phyloP scores from a whole-genome alignment of 1,140 invertebrate genomes.

The Venturia canescens region DNA sequence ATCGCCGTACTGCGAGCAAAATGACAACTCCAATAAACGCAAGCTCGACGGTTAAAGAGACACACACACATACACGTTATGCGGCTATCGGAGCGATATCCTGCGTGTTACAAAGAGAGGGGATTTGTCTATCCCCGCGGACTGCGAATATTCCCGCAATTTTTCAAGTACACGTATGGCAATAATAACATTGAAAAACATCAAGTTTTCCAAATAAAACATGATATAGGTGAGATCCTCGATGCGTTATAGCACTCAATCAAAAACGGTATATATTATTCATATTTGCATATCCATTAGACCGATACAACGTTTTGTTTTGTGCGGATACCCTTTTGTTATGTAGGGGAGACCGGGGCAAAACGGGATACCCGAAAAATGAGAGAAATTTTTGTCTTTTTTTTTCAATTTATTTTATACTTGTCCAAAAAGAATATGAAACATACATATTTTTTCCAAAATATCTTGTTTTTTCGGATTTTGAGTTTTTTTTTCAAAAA shows the following conservation, averaged over 20 bases:
- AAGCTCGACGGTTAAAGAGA: conserved; percentile 15
- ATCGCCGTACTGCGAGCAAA: conserved; percentile 30
- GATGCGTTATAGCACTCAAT: conserved; percentile 1
- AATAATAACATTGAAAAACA: not conserved
- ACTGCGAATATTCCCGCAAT: conserved; percentile 5
- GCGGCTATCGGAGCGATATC: conserved; percentile 31
- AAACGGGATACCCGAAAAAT: no score
- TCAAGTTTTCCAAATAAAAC: not conserved
- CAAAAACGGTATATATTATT: conserved; percentile 31
- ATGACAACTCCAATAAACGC: conserved; percentile 32
- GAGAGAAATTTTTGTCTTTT: no score
- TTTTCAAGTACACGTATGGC: not conserved
- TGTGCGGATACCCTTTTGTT: no score
- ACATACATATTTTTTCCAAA: no score
- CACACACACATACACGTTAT: conserved; percentile 9
- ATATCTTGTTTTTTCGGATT: no score
- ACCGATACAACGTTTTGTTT: conserved; percentile 14
- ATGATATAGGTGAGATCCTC: conserved; percentile 9
- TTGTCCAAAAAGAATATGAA: no score
- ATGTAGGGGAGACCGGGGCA: no score
- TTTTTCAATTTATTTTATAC: no score
- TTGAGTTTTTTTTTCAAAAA: no score
- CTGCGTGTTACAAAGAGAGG: conserved; percentile 33
- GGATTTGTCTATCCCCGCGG: not conserved
- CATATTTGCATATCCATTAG: not conserved